These are phyloP conservation scores for Sandelia bainsii DNA, from an alignment of 2,797 vertebrate species.

Conservation along the genomic window DNA sequence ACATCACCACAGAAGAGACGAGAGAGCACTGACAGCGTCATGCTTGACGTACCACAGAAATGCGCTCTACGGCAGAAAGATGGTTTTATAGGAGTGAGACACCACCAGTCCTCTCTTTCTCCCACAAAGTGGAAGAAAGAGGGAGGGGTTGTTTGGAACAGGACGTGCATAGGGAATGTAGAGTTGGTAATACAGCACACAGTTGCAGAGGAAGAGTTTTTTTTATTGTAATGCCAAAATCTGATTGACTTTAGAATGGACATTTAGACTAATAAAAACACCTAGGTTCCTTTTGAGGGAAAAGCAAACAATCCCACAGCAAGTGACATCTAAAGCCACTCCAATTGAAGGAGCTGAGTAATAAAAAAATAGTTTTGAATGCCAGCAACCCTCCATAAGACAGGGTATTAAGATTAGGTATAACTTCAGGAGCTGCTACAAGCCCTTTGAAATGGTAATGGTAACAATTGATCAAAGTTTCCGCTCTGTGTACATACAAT, in stretches of 20 bases:
- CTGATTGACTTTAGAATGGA: background rate
- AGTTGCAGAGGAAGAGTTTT: background rate
- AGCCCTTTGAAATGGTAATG: too few species aligned
- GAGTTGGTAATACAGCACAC: slow-evolving; percentile 17
- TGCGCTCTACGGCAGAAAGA: slow-evolving; percentile 74
- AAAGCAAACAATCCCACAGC: background rate
- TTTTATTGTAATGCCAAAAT: background rate
- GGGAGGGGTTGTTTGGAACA: slow-evolving; percentile 31
- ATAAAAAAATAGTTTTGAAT: background rate
- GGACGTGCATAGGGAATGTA: slow-evolving; percentile 43
- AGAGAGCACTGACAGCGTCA: slow-evolving; percentile 65
- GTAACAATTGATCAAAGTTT: too few species aligned
- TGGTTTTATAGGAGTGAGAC: slow-evolving; percentile 59
- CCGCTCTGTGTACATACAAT: too few species aligned
- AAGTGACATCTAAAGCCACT: background rate
- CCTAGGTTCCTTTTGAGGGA: background rate
- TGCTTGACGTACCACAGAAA: slow-evolving; percentile 68
- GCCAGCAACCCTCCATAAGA: too few species aligned
- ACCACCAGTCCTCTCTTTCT: slow-evolving; percentile 46
- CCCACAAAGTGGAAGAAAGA: slow-evolving; percentile 25
- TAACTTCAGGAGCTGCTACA: too few species aligned
- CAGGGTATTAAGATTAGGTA: too few species aligned
- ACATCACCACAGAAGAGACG: slow-evolving; percentile 78
- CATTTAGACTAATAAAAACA: background rate
- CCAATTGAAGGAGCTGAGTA: too few species aligned